phyloP scores from a whole-genome alignment of 1,140 invertebrate genomes.

The Drosophila ficusphila region DNA sequence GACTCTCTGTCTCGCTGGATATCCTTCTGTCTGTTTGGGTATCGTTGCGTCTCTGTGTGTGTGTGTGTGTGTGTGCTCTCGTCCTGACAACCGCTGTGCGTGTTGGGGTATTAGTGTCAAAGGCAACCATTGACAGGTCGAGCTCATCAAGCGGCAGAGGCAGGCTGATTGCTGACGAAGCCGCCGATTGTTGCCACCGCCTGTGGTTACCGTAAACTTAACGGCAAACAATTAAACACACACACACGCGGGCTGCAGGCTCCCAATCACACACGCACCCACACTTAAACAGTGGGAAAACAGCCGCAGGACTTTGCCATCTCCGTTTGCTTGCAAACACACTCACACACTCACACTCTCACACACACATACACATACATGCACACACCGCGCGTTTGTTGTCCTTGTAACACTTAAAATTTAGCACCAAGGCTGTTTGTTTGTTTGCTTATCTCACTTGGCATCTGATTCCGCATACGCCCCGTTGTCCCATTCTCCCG shows the following conservation, averaged over 20 bases:
- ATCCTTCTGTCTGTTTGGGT: neutral
- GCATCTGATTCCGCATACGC: slow-evolving; percentile 53
- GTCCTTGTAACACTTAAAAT: slow-evolving; percentile 83
- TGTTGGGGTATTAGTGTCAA: slow-evolving; percentile 66
- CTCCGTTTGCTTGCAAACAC: slow-evolving; percentile 19
- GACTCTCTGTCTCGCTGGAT: neutral
- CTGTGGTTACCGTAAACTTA: slow-evolving; percentile 78
- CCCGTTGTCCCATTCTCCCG: slow-evolving; percentile 12
- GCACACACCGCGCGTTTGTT: slow-evolving; percentile 44
- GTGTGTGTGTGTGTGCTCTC: slow-evolving; percentile 4
- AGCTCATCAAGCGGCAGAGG: slow-evolving; percentile 35
- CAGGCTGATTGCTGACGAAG: slow-evolving; percentile 24
- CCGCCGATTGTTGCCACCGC: slow-evolving; percentile 68
- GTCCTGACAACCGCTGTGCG: slow-evolving; percentile 41
- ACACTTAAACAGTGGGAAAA: slow-evolving; percentile 33
- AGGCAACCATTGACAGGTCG: slow-evolving; percentile 62
- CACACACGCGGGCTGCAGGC: slow-evolving; percentile 11
- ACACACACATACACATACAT: neutral
- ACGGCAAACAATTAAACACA: slow-evolving; percentile 76
- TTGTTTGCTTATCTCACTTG: slow-evolving; percentile 78
- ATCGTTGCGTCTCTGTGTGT: too few relatives aligned
- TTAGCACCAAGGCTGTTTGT: slow-evolving; percentile 81
- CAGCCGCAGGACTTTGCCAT: slow-evolving; percentile 63
- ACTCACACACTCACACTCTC: neutral
- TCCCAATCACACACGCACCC: slow-evolving; percentile 2